Evolutionary conservation across 2,888 invertebrate species (phyloP).

Genomic region (Drosophila prostipennis): DNA sequence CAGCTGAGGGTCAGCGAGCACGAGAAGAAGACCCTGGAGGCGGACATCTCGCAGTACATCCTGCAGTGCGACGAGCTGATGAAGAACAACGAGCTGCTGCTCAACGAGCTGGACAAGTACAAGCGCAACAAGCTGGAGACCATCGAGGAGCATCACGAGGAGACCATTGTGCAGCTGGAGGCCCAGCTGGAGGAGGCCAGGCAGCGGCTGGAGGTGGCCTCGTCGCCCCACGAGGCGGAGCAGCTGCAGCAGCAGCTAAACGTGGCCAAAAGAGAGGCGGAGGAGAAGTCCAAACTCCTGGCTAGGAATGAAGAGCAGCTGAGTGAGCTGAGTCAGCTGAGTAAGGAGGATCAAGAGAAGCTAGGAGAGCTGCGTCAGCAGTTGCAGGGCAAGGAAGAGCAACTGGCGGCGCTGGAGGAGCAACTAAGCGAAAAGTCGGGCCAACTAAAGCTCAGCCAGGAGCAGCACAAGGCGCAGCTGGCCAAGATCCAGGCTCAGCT

Average conservation of each 20-base stretch:
- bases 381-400: slow-evolving; percentile 38
- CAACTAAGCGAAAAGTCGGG: slow-evolving; percentile 32
- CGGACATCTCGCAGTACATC: slow-evolving; percentile 85
- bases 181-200: slow-evolving; percentile 87
- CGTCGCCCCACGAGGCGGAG: neutral
- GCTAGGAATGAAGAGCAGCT: neutral
- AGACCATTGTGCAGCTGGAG: slow-evolving; percentile 88
- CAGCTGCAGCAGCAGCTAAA: slow-evolving; percentile 11
- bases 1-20: slow-evolving; percentile 86
- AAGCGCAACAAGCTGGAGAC: slow-evolving; percentile 88
- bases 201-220: slow-evolving; percentile 17
- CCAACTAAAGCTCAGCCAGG: slow-evolving; percentile 3
- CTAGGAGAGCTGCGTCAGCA: slow-evolving; percentile 28
- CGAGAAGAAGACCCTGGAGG: slow-evolving; percentile 85
- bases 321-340: neutral
- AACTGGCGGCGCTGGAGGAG: slow-evolving; percentile 57
- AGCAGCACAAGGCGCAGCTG: slow-evolving; percentile 22
- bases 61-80: slow-evolving; percentile 88
- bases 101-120: slow-evolving; percentile 87
- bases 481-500: slow-evolving; percentile 17
- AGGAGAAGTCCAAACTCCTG: neutral
- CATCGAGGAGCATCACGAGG: slow-evolving; percentile 90
- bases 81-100: slow-evolving; percentile 89
- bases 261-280: neutral
- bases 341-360: slow-evolving; percentile 3